A percentile compares a stretch with the other conserved stretches of the same genome.
Evolutionary conservation across 2,888 invertebrate genomes (phyloP).

Genomic region (Molorchus minor): DNA sequence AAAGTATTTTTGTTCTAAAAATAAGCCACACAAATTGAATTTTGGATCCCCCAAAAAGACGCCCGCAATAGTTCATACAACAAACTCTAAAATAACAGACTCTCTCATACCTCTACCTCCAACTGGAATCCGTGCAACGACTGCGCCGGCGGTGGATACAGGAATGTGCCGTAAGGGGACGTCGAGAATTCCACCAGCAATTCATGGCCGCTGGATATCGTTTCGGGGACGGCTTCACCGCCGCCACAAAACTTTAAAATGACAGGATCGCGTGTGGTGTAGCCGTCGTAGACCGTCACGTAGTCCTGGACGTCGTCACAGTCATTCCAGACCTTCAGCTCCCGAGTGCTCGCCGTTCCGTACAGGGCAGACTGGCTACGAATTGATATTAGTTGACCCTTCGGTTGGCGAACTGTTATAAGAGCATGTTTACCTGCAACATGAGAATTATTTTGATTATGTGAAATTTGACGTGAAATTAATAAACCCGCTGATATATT

Average conservation of each 20-base stretch:
- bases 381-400: conserved; percentile 86
- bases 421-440: conserved; percentile 83
- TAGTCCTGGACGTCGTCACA: conserved; percentile 87
- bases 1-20: too few species aligned
- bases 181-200: conserved; percentile 89
- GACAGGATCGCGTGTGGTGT: conserved; percentile 87
- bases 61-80: too few species aligned
- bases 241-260: conserved; percentile 91
- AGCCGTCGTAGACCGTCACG: conserved; percentile 88
- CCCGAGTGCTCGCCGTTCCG: conserved; percentile 65
- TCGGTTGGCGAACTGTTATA: conserved; percentile 84
- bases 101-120: conserved; percentile 77
- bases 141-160: conserved; percentile 80
- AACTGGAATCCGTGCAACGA: conserved; percentile 89
- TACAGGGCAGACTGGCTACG: conserved; percentile 79
- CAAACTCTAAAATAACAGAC: too few species aligned
- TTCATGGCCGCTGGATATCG: conserved; percentile 88
- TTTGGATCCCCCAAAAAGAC: too few species aligned
- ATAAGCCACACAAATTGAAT: too few species aligned
- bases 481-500: too few species aligned
- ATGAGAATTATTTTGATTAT: too few species aligned
- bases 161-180: conserved; percentile 88
- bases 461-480: too few species aligned
- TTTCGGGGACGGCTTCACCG: conserved; percentile 85
- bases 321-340: conserved; percentile 78